Evolutionary conservation across 1,140 invertebrate species (phyloP), one percentile per base, ranked within the genome.

Genomic region (Colletes latitarsis): DNA sequence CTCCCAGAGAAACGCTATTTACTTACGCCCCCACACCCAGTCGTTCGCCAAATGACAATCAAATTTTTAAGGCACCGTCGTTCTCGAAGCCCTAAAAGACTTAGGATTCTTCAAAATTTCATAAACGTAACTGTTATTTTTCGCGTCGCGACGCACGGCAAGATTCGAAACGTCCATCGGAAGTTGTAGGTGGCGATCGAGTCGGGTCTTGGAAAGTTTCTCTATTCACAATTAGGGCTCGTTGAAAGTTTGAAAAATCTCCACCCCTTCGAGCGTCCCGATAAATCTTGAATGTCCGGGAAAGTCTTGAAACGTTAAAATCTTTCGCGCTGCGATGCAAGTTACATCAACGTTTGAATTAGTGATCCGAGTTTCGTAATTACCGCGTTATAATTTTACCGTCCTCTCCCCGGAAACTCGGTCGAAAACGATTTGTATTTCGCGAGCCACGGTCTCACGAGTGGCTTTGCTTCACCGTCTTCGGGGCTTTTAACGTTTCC

Each of bases 1-100:
- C 66, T 76, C 1, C 39, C 53, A 46, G 63, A 21, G 58, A 43
- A 14, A 55, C 30, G 46, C 53, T 76, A 68, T 76, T 81, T 81
- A 76, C 78, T 64, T 74, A 39, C 46, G 12, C 62, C 39, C 49
- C 21, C 30, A 30, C 30, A 0, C 30, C 30, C 21, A 58, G 15
- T 41, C 57, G 49, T 9, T 17, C 17, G 10, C 52, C 43, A 12
- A 43, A 60, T 39, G 60, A 79, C 57, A 21, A 46, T 60, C 14
- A 52, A 60, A 41, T 66, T 39, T 53, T 39, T 30, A 30, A 8
- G 6, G n/a, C 46, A 46, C 43, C 43, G 43, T 46, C 43, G 43
- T 8, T 3, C 43, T 46, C 43, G 43, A 30, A 30, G 1, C 30
- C 30, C 30, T 30, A 30, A 30, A 30, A 30, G 2, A 30, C 30